Percentiles rank a stretch among this genome's conserved stretches.
phyloP scores from a whole-genome alignment of 2,113 vertebrate genomes.

The Phaetusa simplex region DNA sequence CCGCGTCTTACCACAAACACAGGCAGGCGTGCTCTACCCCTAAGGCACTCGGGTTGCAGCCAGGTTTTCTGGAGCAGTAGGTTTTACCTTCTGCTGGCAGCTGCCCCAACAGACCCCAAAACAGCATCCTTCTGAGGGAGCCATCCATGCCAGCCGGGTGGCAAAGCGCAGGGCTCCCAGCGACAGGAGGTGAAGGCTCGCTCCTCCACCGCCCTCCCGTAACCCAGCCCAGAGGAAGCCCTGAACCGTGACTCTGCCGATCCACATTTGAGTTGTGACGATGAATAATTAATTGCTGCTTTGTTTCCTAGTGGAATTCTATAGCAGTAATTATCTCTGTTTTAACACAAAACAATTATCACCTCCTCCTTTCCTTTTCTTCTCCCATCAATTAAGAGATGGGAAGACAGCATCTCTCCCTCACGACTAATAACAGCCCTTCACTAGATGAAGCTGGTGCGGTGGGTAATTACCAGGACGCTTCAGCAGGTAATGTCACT shows the following conservation, averaged over 20 bases:
- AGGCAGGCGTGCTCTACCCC: background rate
- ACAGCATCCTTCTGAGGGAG: rapidly evolving
- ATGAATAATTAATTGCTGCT: conserved; percentile 26
- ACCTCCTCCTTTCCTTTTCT: background rate
- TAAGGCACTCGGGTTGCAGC: rapidly evolving
- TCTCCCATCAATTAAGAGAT: background rate
- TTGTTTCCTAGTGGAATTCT: conserved; percentile 26
- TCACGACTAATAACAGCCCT: background rate
- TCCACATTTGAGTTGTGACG: rapidly evolving
- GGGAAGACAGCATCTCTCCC: background rate
- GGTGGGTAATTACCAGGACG: background rate
- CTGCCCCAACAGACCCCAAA: background rate
- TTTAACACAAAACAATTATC: conserved; percentile 29
- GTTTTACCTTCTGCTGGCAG: background rate
- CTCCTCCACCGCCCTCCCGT: rapidly evolving
- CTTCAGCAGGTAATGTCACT: background rate
- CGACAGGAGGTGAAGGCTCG: rapidly evolving
- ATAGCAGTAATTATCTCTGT: conserved; percentile 17
- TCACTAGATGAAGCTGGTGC: background rate
- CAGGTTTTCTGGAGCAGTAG: background rate
- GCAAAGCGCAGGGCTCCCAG: background rate
- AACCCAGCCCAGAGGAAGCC: background rate
- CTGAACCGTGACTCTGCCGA: rapidly evolving
- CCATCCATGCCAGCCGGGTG: rapidly evolving
- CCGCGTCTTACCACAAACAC: rapidly evolving